Conservation (phyloP, 1,140 invertebrate genomes). For the Chrysomallon squamiferum region DNA sequence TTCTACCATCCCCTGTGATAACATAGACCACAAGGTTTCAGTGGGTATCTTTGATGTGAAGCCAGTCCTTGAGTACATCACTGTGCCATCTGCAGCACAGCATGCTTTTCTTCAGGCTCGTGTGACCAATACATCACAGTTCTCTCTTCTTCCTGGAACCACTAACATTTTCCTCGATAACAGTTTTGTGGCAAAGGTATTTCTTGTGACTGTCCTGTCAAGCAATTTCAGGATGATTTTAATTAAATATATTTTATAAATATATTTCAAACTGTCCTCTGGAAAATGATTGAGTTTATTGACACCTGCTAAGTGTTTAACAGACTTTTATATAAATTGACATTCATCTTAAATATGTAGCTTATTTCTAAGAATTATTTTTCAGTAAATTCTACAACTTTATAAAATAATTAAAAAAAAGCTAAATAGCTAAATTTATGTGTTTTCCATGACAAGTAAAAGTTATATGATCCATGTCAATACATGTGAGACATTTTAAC, state of each 20-base stretch:
- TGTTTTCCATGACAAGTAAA: no score
- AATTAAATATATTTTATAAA: background rate
- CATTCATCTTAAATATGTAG: no score
- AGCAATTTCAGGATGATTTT: background rate
- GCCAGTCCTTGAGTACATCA: slow-evolving; percentile 57
- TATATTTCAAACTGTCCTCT: background rate
- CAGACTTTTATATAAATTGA: no score
- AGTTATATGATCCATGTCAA: no score
- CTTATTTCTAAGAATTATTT: no score
- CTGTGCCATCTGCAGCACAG: slow-evolving; percentile 55
- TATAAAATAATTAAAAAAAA: no score
- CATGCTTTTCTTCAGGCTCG: slow-evolving; percentile 62
- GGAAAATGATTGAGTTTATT: background rate
- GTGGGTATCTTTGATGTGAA: slow-evolving; percentile 58
- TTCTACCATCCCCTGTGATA: slow-evolving; percentile 58
- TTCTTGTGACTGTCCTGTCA: background rate
- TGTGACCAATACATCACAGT: slow-evolving; percentile 58
- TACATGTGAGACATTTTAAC: no score
- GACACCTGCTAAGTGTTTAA: background rate
- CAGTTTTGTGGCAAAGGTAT: slow-evolving; percentile 64
- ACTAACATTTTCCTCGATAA: slow-evolving; percentile 64
- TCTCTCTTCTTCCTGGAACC: slow-evolving; percentile 56
- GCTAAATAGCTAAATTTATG: no score
- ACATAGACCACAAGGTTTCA: slow-evolving; percentile 56
- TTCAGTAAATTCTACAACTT: no score